A percentile compares a stretch with the other conserved stretches of the same genome.
phyloP scores from a whole-genome alignment of 2,888 invertebrate genomes.

The Epistrophe eligans region DNA sequence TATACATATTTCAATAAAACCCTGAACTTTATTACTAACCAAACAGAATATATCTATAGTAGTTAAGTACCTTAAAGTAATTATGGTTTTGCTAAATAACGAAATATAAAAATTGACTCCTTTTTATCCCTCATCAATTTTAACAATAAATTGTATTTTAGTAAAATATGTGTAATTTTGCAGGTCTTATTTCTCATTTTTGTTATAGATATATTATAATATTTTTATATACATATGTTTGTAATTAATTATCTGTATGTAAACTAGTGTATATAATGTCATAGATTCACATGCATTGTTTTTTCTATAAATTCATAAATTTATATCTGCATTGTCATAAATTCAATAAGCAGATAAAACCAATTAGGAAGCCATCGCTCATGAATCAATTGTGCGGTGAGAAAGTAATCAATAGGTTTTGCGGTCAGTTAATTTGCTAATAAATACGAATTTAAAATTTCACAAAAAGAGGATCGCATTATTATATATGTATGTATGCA shows the following conservation, averaged over 20 bases:
- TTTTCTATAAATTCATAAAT: neutral
- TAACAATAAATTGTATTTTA: neutral
- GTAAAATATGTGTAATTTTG: neutral
- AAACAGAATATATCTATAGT: too few relatives aligned
- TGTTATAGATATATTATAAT: neutral
- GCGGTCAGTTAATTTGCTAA: conserved; percentile 45
- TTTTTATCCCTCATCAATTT: neutral
- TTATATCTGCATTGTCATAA: conserved; percentile 26
- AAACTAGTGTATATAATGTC: neutral
- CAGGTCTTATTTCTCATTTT: neutral
- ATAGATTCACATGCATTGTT: neutral
- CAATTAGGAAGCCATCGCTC: conserved; percentile 53
- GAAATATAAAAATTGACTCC: neutral
- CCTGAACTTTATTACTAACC: too few relatives aligned
- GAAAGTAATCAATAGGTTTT: conserved; percentile 53
- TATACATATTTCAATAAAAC: too few relatives aligned
- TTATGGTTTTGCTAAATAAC: neutral
- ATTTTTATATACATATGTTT: neutral
- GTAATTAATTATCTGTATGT: neutral
- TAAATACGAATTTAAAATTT: conserved; percentile 5
- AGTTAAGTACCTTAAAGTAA: neutral
- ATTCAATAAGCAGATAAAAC: conserved; percentile 45
- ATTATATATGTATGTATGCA: neutral
- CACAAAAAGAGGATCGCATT: neutral
- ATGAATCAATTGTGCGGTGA: conserved; percentile 50